Percentiles rank a stretch among this genome's conserved stretches.
Evolutionary conservation across 2,888 invertebrate genomes (phyloP).

Genomic region (Melanostoma scalare): DNA sequence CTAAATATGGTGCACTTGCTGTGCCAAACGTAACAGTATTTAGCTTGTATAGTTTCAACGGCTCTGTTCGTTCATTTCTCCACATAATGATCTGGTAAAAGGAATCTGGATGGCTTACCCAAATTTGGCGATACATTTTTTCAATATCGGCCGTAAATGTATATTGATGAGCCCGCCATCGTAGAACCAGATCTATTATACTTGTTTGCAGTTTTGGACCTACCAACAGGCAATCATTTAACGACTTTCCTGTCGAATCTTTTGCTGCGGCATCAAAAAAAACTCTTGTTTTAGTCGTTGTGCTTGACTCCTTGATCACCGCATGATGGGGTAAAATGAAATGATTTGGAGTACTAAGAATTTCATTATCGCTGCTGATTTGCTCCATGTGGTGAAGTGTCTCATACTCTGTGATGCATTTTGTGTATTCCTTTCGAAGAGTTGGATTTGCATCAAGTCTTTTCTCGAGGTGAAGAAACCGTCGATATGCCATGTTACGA

Average conservation of each 20-base stretch:
- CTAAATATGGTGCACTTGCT: background rate
- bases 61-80: background rate
- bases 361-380: background rate
- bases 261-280: no score
- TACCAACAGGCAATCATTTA: background rate
- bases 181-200: no score
- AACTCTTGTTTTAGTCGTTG: no score
- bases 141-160: no score
- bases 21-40: conserved; percentile 31
- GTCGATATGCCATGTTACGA: background rate
- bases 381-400: background rate
- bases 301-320: no score
- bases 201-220: background rate
- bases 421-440: background rate
- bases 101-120: no score
- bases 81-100: background rate
- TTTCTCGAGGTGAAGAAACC: background rate
- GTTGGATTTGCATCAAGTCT: background rate
- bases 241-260: background rate
- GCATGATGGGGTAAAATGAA: no score
- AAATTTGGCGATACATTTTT: no score
- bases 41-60: background rate
- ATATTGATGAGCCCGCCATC: no score
- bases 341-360: no score
- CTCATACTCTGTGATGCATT: background rate